A percentile compares a stretch with the other conserved stretches of the same genome.
Evolutionary conservation across 2,797 vertebrate genomes (phyloP).

Genomic region (Rhinoraja longicauda): DNA sequence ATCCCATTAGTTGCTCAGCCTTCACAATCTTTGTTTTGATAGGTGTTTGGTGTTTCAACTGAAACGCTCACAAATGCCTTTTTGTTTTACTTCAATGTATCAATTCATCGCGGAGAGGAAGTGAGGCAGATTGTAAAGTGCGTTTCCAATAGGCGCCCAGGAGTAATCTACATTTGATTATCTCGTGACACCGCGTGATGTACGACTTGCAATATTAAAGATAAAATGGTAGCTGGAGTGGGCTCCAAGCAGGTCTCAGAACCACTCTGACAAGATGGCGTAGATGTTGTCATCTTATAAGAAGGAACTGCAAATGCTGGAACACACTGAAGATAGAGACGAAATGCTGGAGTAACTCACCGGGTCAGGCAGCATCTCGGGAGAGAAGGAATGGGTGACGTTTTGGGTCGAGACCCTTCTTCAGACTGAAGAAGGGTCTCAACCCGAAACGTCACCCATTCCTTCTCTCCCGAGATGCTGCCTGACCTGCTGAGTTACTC

Average conservation of each 20-base stretch:
- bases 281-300: neutral
- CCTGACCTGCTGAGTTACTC: too few species aligned
- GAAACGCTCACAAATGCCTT: constrained; percentile 69
- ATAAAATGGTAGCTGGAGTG: neutral
- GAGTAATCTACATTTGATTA: constrained; percentile 37
- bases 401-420: too few species aligned
- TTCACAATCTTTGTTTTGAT: constrained; percentile 72
- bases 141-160: constrained; percentile 64
- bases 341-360: too few species aligned
- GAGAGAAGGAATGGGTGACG: too few species aligned
- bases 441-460: too few species aligned
- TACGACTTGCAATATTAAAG: neutral
- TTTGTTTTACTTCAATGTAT: constrained; percentile 77
- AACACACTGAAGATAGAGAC: too few species aligned
- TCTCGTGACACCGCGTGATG: constrained; percentile 16
- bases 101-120: constrained; percentile 78
- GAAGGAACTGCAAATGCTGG: too few species aligned
- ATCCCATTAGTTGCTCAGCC: constrained; percentile 62
- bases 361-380: too few species aligned
- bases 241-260: neutral
- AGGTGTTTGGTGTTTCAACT: constrained; percentile 54
- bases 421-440: too few species aligned
- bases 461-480: too few species aligned
- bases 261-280: neutral
- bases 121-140: constrained; percentile 71